These are phyloP conservation scores for Neodiprion pinetum DNA, from an alignment of 1,140 invertebrate genomes.

Conservation along the genomic window DNA sequence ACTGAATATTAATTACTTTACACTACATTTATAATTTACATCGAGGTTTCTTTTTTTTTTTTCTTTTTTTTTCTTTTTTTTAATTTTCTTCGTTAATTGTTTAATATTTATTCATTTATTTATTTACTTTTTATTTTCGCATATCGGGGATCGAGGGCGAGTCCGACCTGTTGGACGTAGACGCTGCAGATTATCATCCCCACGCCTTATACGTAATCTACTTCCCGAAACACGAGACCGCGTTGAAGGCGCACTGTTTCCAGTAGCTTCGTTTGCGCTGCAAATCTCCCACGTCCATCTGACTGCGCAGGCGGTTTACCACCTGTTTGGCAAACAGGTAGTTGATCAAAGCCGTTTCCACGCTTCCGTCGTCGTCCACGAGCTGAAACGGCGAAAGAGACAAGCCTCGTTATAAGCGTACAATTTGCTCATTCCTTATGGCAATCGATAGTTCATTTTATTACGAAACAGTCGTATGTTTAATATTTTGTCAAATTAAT, in stretches of 20 bases:
- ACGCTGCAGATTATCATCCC: too few species aligned
- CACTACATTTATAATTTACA: constrained; percentile 1
- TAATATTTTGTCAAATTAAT: too few species aligned
- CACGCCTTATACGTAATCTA: constrained; percentile 24
- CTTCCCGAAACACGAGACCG: constrained; percentile 70
- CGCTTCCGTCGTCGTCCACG: constrained; percentile 60
- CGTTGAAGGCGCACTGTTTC: constrained; percentile 73
- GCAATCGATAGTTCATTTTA: too few species aligned
- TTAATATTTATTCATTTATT: too few species aligned
- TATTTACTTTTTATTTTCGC: too few species aligned
- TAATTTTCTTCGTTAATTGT: too few species aligned
- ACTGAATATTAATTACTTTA: neutral
- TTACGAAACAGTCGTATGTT: too few species aligned
- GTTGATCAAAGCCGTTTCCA: constrained; percentile 65
- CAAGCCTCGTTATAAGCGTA: neutral
- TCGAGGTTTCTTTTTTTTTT: neutral
- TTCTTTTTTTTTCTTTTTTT: too few species aligned
- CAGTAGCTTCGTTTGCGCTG: constrained; percentile 69
- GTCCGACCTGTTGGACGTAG: too few species aligned
- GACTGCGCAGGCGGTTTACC: constrained; percentile 61
- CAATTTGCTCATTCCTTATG: neutral
- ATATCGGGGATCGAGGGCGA: too few species aligned
- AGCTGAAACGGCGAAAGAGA: constrained; percentile 40
- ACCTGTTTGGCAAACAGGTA: constrained; percentile 67
- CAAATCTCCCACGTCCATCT: constrained; percentile 61